Conservation (phyloP, 2,888 invertebrate genomes). For the Tolmerus cingulatus region DNA sequence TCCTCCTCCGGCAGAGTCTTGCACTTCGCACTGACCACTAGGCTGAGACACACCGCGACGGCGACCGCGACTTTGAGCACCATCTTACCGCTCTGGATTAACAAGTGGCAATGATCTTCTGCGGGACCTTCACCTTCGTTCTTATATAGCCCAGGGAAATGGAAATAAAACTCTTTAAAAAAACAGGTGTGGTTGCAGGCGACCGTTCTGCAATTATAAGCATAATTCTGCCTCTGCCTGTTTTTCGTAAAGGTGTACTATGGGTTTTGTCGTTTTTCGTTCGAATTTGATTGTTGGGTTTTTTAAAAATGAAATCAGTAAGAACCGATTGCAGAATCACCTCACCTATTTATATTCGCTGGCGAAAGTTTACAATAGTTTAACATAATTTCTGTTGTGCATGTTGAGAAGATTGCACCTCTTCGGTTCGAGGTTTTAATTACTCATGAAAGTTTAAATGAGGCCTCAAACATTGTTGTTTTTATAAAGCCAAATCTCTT, state of each 20-base stretch:
- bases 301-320: background rate
- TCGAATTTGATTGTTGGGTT: background rate
- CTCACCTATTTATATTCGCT: background rate
- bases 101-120: constrained; percentile 43
- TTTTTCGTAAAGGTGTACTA: background rate
- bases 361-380: background rate
- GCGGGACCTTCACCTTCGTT: constrained; percentile 28
- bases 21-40: constrained; percentile 6
- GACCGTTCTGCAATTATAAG: background rate
- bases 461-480: background rate
- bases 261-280: background rate
- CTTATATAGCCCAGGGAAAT: constrained; percentile 42
- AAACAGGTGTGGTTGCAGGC: background rate
- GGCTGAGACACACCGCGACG: background rate
- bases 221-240: background rate
- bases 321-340: background rate
- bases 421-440: background rate
- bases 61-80: background rate
- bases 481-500: background rate
- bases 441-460: background rate
- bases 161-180: background rate
- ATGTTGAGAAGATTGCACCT: background rate
- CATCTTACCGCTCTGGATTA: constrained; percentile 33
- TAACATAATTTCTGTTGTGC: background rate
- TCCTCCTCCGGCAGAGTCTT: constrained; percentile 11